Conservation (phyloP, 2,888 invertebrate species). For the Oligia fasciuncula region DNA sequence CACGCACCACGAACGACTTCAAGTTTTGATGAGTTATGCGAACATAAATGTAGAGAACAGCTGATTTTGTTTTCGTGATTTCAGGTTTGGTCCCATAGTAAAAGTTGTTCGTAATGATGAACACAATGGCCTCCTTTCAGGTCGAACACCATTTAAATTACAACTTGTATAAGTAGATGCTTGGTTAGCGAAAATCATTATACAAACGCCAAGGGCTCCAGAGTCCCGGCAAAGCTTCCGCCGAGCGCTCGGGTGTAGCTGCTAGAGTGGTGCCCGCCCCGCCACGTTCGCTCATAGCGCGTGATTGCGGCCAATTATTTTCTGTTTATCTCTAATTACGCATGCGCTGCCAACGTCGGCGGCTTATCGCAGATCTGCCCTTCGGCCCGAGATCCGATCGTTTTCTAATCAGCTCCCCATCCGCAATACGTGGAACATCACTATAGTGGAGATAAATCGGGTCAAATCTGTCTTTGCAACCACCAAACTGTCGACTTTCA, state of each 20-base stretch:
- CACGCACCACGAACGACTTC: too few relatives aligned
- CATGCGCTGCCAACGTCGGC: conserved; percentile 88
- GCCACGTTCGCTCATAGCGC: conserved; percentile 84
- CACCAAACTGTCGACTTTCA: conserved; percentile 71
- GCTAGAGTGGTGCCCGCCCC: conserved; percentile 71
- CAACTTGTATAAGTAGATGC: conserved; percentile 3
- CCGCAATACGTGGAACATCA: conserved; percentile 85
- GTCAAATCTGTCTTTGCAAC: conserved; percentile 70
- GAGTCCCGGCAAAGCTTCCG: conserved; percentile 70
- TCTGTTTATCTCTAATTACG: conserved; percentile 90
- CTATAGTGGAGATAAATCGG: conserved; percentile 75
- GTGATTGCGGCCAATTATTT: conserved; percentile 90
- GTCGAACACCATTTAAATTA: too few relatives aligned
- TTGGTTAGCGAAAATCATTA: conserved; percentile 55
- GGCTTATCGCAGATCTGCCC: conserved; percentile 88
- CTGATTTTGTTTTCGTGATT: too few relatives aligned
- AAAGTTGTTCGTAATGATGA: too few relatives aligned
- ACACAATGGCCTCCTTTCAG: too few relatives aligned
- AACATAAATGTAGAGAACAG: too few relatives aligned
- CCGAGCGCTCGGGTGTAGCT: conserved; percentile 68
- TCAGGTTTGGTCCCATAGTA: too few relatives aligned
- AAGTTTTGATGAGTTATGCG: too few relatives aligned
- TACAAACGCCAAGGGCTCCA: conserved; percentile 57
- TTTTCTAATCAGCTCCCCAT: conserved; percentile 87
- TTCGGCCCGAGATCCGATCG: conserved; percentile 88